Conservation (phyloP, 2,113 vertebrate species). For the Gallinago jamesoni region DNA sequence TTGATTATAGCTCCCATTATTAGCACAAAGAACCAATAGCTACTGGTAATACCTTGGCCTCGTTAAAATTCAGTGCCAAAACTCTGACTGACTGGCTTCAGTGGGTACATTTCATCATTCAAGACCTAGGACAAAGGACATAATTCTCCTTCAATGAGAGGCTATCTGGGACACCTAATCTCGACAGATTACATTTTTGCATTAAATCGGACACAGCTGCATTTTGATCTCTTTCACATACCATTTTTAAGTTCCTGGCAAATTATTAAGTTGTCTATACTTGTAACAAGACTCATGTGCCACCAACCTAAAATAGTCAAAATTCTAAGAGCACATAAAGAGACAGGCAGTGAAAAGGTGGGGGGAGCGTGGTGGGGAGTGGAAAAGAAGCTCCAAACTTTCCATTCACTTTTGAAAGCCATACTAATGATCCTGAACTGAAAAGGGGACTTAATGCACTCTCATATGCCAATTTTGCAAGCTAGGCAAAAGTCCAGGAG, state of each 20-base stretch:
- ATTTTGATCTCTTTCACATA: neutral
- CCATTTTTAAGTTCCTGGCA: neutral
- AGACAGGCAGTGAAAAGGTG: neutral
- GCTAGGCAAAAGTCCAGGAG: neutral
- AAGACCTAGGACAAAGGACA: neutral
- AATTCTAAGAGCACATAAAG: neutral
- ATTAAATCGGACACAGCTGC: neutral
- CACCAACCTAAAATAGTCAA: neutral
- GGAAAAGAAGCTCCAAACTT: neutral
- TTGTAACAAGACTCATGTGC: neutral
- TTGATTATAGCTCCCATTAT: neutral
- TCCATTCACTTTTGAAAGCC: neutral
- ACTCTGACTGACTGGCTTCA: neutral
- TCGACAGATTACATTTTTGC: neutral
- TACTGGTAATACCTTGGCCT: neutral
- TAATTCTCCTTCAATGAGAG: neutral
- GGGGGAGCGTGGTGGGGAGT: rapidly evolving
- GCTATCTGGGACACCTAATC: neutral
- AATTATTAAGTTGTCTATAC: neutral
- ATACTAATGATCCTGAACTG: neutral
- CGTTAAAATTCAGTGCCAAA: constrained; percentile 15
- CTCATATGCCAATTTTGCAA: neutral
- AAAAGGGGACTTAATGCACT: neutral
- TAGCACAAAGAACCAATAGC: neutral
- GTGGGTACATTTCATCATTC: neutral